Evolutionary conservation across 2,113 vertebrate genomes (phyloP).

Genomic region (Capreolus pygargus): DNA sequence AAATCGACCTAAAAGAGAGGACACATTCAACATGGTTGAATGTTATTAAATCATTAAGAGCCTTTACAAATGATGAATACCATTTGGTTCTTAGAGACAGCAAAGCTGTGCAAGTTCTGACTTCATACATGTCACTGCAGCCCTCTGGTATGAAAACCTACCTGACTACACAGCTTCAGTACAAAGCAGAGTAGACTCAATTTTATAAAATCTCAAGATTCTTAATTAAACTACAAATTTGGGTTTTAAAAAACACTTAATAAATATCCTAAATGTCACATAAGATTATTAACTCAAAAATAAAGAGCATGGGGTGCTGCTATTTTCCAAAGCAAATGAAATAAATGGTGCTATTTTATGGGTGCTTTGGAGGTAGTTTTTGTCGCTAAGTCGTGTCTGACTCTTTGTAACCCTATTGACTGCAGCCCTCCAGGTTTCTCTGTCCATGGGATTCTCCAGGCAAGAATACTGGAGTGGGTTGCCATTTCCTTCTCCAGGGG

Average conservation of each 20-base stretch:
- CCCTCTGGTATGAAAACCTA: neutral
- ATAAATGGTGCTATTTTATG: neutral
- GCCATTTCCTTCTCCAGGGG: neutral
- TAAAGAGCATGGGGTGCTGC: neutral
- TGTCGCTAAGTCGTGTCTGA: neutral
- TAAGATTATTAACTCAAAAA: conserved; percentile 14
- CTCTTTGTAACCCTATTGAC: neutral
- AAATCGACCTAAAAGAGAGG: conserved; percentile 90
- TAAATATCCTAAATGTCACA: neutral
- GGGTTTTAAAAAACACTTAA: neutral
- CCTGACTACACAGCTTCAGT: neutral
- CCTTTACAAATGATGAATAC: neutral
- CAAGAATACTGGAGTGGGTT: neutral
- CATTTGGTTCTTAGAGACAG: neutral
- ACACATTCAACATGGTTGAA: neutral
- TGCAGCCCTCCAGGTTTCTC: neutral
- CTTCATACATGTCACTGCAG: neutral
- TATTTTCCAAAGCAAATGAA: neutral
- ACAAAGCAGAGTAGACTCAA: neutral
- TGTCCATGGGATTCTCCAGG: neutral
- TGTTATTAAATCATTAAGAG: neutral
- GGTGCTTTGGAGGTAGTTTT: neutral
- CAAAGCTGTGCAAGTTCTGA: neutral
- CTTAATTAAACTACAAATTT: neutral
- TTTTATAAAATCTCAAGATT: neutral